A percentile compares a stretch with the other conserved stretches of the same genome.
These are phyloP conservation scores for Drosophila mercatorum DNA, from an alignment of 2,888 invertebrate species.

Conservation along the genomic window DNA sequence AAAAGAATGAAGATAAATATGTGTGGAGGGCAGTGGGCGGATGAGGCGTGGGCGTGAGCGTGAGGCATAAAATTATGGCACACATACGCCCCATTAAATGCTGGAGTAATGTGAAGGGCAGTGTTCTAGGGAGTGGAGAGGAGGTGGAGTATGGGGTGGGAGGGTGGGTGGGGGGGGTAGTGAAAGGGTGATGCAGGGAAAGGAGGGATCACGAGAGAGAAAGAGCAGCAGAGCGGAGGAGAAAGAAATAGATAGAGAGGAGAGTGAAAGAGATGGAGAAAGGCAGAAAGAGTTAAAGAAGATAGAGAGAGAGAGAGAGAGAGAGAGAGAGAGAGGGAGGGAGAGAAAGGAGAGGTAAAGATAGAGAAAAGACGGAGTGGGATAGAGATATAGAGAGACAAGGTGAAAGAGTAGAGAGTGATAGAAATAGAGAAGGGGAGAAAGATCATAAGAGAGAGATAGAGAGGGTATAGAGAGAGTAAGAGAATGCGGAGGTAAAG, in stretches of 20 bases:
- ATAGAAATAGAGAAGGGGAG: not conserved
- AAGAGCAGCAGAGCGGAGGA: not conserved
- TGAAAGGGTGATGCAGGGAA: not conserved
- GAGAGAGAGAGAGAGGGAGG: not conserved
- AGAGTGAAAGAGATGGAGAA: not conserved
- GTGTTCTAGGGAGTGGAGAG: not conserved
- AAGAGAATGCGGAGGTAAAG: not conserved
- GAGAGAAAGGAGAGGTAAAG: too few species aligned
- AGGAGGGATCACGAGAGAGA: too few species aligned
- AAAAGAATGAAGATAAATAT: conserved; percentile 13
- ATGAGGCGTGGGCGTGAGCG: conserved; percentile 16
- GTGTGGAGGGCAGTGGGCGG: conserved; percentile 49
- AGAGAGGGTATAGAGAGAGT: not conserved
- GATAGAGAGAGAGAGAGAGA: not conserved
- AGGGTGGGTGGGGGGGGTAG: not conserved
- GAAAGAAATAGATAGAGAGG: not conserved
- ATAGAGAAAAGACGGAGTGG: not conserved
- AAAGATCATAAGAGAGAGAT: too few species aligned
- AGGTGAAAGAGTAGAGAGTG: not conserved
- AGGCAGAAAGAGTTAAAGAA: not conserved
- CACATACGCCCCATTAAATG: conserved; percentile 77
- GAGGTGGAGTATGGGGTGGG: not conserved
- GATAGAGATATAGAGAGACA: not conserved
- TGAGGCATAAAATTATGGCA: conserved; percentile 63
- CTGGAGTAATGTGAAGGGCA: conserved; percentile 56